phyloP scores from a whole-genome alignment of 2,888 invertebrate species.

The Liopterus haemorrhoidalis region DNA sequence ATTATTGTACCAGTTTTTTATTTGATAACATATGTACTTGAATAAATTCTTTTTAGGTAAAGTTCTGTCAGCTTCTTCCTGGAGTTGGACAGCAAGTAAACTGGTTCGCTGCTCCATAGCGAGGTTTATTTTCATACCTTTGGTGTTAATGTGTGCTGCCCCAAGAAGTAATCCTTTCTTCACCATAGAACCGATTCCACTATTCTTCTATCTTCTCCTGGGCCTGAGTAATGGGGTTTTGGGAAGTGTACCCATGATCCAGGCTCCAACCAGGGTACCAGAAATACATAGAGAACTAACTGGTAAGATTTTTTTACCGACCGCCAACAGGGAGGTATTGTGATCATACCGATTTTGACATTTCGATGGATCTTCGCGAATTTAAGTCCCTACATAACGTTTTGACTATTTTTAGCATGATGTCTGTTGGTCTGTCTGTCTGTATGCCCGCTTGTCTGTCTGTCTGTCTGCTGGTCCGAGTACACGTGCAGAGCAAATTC shows the following conservation, averaged over 20 bases:
- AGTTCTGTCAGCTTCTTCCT: slow-evolving; percentile 72
- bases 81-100: slow-evolving; percentile 77
- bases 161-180: slow-evolving; percentile 72
- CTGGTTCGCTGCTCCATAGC: slow-evolving; percentile 68
- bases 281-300: slow-evolving; percentile 82
- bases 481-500: too few species aligned
- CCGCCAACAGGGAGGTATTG: too few species aligned
- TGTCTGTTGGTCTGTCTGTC: too few species aligned
- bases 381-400: too few species aligned
- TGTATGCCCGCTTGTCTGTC: too few species aligned
- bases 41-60: too few species aligned
- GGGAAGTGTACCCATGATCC: slow-evolving; percentile 88
- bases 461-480: too few species aligned
- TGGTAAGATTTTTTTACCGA: slow-evolving; percentile 48
- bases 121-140: slow-evolving; percentile 70
- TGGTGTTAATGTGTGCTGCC: slow-evolving; percentile 75
- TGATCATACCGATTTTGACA: too few species aligned
- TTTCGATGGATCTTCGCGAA: too few species aligned
- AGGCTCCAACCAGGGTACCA: slow-evolving; percentile 80
- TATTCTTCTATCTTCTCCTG: slow-evolving; percentile 61
- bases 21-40: too few species aligned
- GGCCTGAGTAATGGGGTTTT: slow-evolving; percentile 83
- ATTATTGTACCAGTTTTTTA: neutral
- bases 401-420: too few species aligned
- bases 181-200: slow-evolving; percentile 59